Evolutionary conservation across 2,888 invertebrate genomes (phyloP), one percentile per base, ranked within the genome.

Genomic region (Thymelicus acteon): DNA sequence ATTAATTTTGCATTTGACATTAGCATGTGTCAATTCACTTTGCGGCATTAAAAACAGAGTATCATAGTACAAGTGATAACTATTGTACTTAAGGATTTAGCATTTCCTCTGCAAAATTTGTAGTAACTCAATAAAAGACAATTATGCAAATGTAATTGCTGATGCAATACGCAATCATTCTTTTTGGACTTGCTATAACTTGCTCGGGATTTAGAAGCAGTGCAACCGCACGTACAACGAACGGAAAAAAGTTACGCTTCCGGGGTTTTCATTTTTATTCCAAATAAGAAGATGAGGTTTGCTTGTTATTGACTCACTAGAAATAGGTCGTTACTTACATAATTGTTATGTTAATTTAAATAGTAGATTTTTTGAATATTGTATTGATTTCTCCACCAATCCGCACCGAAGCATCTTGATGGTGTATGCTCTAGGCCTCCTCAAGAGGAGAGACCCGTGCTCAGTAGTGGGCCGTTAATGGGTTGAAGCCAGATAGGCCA

Each of bases 201-300:
- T 54, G 52, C 37, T 62, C 31, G 44, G 47, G 31, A 54, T 68
- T 68, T 54, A 52, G 40, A 52, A 54, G 61, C 15, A 54, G 54
- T 37, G 68, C 61, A 62, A 68, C 68, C 61, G 44, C 68, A 68
- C 68, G 68, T 68, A 68, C 31, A 19, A n/a, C 15, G 52, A 60
- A 13, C 60, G 60, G 48, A 58, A 67, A 67, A 67, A 61, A 61
- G 39, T 37, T 19, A 48, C 15, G 40, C 24, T 44, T 62, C 44
- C 31, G 15, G 52, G 52, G 24, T 7, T 68, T 52, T 68, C 2
- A 37, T 67, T 54, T 60, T 67, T 39, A 67, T 12, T 60, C 60
- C 48, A 60, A 67, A 40, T 40, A 40, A 44, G 12, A 44, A 8
- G 44, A 44, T 2, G 2, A 44, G 44, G 44, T 44, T 44, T 12